Conservation (phyloP, 2,797 vertebrate species). For the Diplodus puntazzo region DNA sequence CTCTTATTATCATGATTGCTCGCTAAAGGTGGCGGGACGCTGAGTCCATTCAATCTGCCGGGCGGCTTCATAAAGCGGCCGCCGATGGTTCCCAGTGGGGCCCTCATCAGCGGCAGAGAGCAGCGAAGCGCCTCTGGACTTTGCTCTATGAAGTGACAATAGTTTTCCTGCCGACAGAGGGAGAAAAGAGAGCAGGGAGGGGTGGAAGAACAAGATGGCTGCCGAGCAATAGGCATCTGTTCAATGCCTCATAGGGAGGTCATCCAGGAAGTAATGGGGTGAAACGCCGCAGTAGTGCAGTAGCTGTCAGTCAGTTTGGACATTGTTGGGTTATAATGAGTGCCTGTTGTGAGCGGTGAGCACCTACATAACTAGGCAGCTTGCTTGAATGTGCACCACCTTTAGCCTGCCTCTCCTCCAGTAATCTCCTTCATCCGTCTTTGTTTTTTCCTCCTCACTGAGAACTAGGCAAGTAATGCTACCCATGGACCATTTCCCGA, state of each 20-base stretch:
- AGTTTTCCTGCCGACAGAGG: slow-evolving; percentile 49
- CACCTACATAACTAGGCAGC: slow-evolving; percentile 57
- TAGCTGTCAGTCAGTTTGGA: slow-evolving; percentile 69
- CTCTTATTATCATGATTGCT: slow-evolving; percentile 69
- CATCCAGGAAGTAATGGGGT: slow-evolving; percentile 75
- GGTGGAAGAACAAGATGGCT: slow-evolving; percentile 68
- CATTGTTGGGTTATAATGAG: slow-evolving; percentile 65
- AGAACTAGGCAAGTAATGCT: slow-evolving; percentile 57
- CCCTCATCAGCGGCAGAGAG: slow-evolving; percentile 66
- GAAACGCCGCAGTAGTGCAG: slow-evolving; percentile 51
- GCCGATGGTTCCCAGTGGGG: slow-evolving; percentile 69
- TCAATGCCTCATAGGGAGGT: slow-evolving; percentile 64
- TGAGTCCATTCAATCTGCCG: slow-evolving; percentile 64
- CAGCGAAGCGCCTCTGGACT: slow-evolving; percentile 67
- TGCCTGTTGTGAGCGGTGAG: slow-evolving; percentile 55
- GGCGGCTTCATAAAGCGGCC: slow-evolving; percentile 73
- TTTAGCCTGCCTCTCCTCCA: slow-evolving; percentile 46
- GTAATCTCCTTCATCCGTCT: slow-evolving; percentile 57
- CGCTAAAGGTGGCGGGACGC: slow-evolving; percentile 60
- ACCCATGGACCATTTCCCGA: slow-evolving; percentile 70
- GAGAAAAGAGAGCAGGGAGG: slow-evolving; percentile 32
- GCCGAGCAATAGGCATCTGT: slow-evolving; percentile 57
- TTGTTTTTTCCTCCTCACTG: slow-evolving; percentile 42
- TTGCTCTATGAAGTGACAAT: slow-evolving; percentile 69
- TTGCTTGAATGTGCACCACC: slow-evolving; percentile 53